Evolutionary conservation across 2,797 vertebrate genomes (phyloP), one percentile per base, ranked within the genome.

Genomic region (Ibycter americanus): DNA sequence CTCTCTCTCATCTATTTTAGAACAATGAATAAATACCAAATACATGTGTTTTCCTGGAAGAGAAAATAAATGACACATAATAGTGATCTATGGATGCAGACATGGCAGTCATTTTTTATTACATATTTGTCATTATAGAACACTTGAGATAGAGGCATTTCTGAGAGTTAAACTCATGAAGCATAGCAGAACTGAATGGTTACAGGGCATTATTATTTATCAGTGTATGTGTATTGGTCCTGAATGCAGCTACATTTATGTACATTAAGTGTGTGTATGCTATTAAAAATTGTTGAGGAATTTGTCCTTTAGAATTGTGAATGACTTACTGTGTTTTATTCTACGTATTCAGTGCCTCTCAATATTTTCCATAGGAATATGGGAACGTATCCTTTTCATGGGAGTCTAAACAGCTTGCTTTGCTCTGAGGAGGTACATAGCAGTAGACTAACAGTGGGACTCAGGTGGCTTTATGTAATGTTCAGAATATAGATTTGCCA

Each of bases 11-110:
- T 25, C 58, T 76, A 32, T 83, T 90, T 81, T 42, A 94, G 42
- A 90, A 62, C 52, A 95, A 59, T 58, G 27, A 88, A 71, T 32
- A 90, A 94, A 87, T 52, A 89, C 4, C 38, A 61, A 95, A 94
- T 58, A 63, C 55, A 42, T 25, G 7, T 5, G 9, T 36, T 87
- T 86, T 91, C 23, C 47, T 61, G 51, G 77, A 90, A 87, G 29
- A 96, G 7, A 96, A 56, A 40, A 73, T 78, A 86, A 52, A 81
- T 72, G 52, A 84, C 27, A 86, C 46, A 62, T 71, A 81, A 86
- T 38, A 59, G n/a, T 63, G 47, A 93, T 87, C 78, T 85, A 62
- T 16, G 6, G 46, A 44, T 40, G 54, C 36, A 85, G 38, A 54
- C 22, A 66, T 1, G 3, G 3, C 7, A 76, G 36, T 81, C 11